These are phyloP conservation scores for Hemicordylus capensis DNA, from an alignment of 2,113 vertebrate species.

Conservation along the genomic window DNA sequence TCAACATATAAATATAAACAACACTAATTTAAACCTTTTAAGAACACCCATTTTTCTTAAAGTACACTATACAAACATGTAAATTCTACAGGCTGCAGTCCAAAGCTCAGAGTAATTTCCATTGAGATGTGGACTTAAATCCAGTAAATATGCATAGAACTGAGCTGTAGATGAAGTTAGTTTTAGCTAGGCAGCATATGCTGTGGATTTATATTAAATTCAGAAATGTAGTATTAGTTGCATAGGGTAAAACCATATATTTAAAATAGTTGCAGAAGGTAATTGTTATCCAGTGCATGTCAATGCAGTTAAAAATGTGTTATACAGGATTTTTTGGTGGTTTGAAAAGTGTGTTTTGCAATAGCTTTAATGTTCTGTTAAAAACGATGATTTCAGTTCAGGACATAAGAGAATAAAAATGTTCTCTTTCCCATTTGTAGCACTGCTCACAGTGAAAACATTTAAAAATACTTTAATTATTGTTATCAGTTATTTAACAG, in stretches of 20 bases:
- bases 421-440: slow-evolving; percentile 28
- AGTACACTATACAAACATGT: slow-evolving; percentile 60
- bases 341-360: slow-evolving; percentile 27
- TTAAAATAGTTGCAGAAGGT: slow-evolving; percentile 24
- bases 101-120: background rate
- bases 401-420: slow-evolving; percentile 32
- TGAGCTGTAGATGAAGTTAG: slow-evolving; percentile 47
- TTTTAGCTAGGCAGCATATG: slow-evolving; percentile 58
- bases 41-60: background rate
- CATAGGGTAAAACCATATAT: slow-evolving; percentile 43
- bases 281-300: slow-evolving; percentile 41
- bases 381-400: slow-evolving; percentile 4
- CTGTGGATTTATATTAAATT: slow-evolving; percentile 57
- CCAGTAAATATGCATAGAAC: background rate
- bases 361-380: slow-evolving; percentile 20
- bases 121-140: background rate
- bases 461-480: slow-evolving; percentile 31
- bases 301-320: slow-evolving; percentile 14
- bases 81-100: slow-evolving; percentile 44
- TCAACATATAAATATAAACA: slow-evolving; percentile 9
- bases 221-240: slow-evolving; percentile 55
- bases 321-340: slow-evolving; percentile 40
- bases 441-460: slow-evolving; percentile 42
- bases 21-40: slow-evolving; percentile 26
- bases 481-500: slow-evolving; percentile 15